A percentile compares a stretch with the other conserved stretches of the same genome.
phyloP scores from a whole-genome alignment of 64 coral and sea anemone species.

The Acropora yongei region DNA sequence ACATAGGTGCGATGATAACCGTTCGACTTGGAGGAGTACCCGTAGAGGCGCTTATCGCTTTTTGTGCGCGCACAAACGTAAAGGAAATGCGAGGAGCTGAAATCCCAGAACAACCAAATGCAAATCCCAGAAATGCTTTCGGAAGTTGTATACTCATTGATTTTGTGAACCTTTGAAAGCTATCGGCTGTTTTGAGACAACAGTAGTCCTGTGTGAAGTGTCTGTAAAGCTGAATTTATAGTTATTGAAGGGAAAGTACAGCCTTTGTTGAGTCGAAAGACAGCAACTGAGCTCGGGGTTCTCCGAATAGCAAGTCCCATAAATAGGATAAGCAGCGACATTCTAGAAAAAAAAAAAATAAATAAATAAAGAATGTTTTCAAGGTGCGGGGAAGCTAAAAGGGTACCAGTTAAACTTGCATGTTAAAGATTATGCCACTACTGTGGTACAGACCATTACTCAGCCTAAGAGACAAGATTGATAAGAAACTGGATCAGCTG shows the following conservation, averaged over 20 bases:
- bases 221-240: not conserved
- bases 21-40: not conserved
- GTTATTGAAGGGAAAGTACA: constrained; percentile 8
- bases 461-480: not conserved
- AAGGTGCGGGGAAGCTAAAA: constrained; percentile 36
- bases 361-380: not conserved
- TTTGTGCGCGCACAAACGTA: not conserved
- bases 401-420: constrained; percentile 34
- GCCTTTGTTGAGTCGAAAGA: not conserved
- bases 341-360: not conserved
- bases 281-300: not conserved
- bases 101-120: not conserved
- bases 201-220: not conserved
- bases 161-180: not conserved
- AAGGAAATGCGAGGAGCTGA: not conserved
- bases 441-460: not conserved
- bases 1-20: no score
- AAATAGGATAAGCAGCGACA: not conserved
- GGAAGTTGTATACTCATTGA: constrained; percentile 21
- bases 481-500: constrained; percentile 20
- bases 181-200: not conserved
- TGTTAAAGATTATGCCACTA: constrained; percentile 5
- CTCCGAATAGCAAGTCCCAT: not conserved
- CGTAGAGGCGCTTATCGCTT: not conserved
- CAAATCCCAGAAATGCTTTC: not conserved